These are phyloP conservation scores for Polymixis lichenea DNA, from an alignment of 2,888 invertebrate genomes.

Conservation along the genomic window DNA sequence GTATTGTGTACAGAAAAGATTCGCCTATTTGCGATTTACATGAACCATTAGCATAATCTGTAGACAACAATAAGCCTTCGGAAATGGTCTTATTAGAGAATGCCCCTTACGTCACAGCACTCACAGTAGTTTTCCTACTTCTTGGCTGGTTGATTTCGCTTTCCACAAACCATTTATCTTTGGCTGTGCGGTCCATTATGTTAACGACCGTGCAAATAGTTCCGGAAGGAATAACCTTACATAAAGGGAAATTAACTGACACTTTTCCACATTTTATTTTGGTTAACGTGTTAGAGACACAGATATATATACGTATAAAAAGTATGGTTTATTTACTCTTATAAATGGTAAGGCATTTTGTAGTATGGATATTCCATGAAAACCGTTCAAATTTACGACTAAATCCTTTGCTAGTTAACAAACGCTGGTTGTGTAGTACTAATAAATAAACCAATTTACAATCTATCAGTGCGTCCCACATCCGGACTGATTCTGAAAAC, in stretches of 20 bases:
- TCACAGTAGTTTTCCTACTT: slow-evolving; percentile 76
- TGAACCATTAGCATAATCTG: slow-evolving; percentile 48
- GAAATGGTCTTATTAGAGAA: slow-evolving; percentile 68
- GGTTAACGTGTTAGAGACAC: slow-evolving; percentile 48
- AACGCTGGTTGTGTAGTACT: neutral
- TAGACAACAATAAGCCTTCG: slow-evolving; percentile 50
- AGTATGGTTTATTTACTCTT: slow-evolving; percentile 4
- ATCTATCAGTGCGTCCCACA: slow-evolving; percentile 20
- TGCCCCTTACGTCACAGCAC: slow-evolving; percentile 70
- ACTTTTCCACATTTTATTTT: slow-evolving; percentile 64
- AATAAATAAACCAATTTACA: slow-evolving; percentile 43
- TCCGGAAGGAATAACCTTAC: slow-evolving; percentile 80
- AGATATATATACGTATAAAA: neutral
- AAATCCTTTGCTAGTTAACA: slow-evolving; percentile 3
- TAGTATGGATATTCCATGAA: neutral
- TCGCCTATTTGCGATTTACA: slow-evolving; percentile 38
- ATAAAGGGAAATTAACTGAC: slow-evolving; percentile 74
- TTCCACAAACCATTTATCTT: slow-evolving; percentile 83
- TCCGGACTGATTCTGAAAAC: slow-evolving; percentile 51
- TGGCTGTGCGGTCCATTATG: slow-evolving; percentile 82
- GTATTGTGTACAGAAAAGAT: slow-evolving; percentile 22
- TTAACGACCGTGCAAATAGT: slow-evolving; percentile 84
- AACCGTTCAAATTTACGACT: neutral
- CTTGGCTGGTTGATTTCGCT: slow-evolving; percentile 80
- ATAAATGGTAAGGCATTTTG: neutral